Percentiles rank a stretch among this genome's conserved stretches.
Conservation (phyloP, 1,140 invertebrate species). For the Achroia grisella region DNA sequence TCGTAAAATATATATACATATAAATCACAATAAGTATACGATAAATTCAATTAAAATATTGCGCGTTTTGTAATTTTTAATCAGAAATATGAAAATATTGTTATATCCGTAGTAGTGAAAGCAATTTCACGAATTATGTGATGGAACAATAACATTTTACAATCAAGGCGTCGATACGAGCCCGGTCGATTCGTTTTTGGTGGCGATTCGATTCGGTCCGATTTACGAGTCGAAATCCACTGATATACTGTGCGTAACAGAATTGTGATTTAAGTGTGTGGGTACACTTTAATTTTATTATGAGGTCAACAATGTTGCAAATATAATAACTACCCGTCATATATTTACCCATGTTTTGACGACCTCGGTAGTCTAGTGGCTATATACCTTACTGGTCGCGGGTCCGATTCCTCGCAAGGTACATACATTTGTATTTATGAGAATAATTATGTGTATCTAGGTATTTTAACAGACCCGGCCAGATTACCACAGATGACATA, state of each 20-base stretch:
- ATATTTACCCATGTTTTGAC: too few species aligned
- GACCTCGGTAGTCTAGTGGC: too few species aligned
- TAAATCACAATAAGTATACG: not conserved
- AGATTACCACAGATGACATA: too few species aligned
- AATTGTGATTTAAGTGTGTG: conserved; percentile 18
- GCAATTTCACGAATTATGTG: conserved; percentile 24
- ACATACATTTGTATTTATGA: too few species aligned
- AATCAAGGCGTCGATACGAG: conserved; percentile 9
- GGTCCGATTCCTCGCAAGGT: too few species aligned
- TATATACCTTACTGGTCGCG: too few species aligned
- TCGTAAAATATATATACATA: not conserved
- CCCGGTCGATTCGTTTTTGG: conserved; percentile 15
- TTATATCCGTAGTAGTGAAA: not conserved
- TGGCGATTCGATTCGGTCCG: conserved; percentile 30
- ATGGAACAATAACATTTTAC: conserved; percentile 26
- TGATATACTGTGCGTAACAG: conserved; percentile 21
- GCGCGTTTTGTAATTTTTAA: not conserved
- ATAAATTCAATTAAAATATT: not conserved
- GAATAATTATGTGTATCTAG: too few species aligned
- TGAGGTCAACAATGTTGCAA: too few species aligned
- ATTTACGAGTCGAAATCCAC: conserved; percentile 32
- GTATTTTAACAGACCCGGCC: too few species aligned
- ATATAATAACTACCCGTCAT: too few species aligned
- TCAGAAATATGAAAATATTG: not conserved
- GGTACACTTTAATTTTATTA: not conserved